Percentiles rank a stretch among this genome's conserved stretches.
phyloP scores from a whole-genome alignment of 1,140 invertebrate genomes.

The Acromyrmex echinatior region DNA sequence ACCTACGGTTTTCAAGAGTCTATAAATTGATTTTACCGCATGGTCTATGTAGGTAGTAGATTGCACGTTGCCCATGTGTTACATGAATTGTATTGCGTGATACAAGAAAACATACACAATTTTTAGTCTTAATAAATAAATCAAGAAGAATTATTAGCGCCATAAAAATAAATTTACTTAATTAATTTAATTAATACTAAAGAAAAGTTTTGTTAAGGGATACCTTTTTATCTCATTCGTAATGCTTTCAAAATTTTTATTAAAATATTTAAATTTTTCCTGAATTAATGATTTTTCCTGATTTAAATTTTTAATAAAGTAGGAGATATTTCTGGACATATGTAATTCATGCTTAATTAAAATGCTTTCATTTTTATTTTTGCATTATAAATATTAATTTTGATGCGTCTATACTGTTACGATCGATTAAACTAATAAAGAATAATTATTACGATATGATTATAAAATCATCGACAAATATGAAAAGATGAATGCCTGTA shows the following conservation, averaged over 20 bases:
- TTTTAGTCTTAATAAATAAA: background rate
- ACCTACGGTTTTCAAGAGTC: slow-evolving; percentile 51
- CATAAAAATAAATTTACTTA: slow-evolving; percentile 14
- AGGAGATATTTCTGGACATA: background rate
- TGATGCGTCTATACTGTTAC: background rate
- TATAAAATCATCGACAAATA: slow-evolving; percentile 17
- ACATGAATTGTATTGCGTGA: slow-evolving; percentile 32
- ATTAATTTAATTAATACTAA: slow-evolving; percentile 1
- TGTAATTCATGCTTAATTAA: background rate
- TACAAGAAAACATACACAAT: slow-evolving; percentile 10
- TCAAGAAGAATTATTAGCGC: background rate
- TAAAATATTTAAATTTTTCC: background rate
- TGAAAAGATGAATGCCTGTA: background rate
- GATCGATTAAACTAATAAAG: background rate
- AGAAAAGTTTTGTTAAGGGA: background rate
- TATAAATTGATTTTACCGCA: slow-evolving; percentile 49
- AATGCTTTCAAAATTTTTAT: background rate
- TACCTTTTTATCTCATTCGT: background rate
- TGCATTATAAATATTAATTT: background rate
- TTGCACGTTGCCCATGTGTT: slow-evolving; percentile 19
- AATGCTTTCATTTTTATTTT: background rate
- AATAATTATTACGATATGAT: background rate
- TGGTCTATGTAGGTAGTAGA: slow-evolving; percentile 32
- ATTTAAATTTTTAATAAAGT: slow-evolving; percentile 9
- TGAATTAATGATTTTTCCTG: too few species aligned